A percentile compares a stretch with the other conserved stretches of the same genome.
Evolutionary conservation across 2,888 invertebrate species (phyloP).

Genomic region (Agrilus biguttatus): DNA sequence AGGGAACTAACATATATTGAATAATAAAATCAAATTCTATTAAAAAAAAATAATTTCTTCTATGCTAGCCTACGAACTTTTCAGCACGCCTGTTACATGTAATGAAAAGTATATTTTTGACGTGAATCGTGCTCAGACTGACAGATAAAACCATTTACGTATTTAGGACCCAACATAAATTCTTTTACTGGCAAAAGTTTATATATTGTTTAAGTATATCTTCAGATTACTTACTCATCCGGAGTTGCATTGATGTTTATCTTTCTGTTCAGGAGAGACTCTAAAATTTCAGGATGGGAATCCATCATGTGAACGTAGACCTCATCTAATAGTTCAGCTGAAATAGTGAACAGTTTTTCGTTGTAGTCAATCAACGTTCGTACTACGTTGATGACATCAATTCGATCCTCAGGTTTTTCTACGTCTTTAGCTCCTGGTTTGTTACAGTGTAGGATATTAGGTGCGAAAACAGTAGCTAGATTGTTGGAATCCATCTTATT

Average conservation of each 20-base stretch:
- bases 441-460: conserved; percentile 76
- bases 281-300: conserved; percentile 66
- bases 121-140: too few species aligned
- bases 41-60: too few species aligned
- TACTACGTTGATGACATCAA: conserved; percentile 83
- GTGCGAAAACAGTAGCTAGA: conserved; percentile 86
- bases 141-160: too few species aligned
- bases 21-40: too few species aligned
- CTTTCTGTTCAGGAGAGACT: conserved; percentile 41
- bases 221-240: conserved; percentile 29
- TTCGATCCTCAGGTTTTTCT: conserved; percentile 64
- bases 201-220: too few species aligned
- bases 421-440: conserved; percentile 36
- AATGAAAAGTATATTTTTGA: too few species aligned
- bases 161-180: too few species aligned
- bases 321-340: conserved; percentile 72
- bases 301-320: conserved; percentile 78
- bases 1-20: too few species aligned
- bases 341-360: conserved; percentile 57
- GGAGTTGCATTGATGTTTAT: conserved; percentile 25
- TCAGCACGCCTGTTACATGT: too few species aligned
- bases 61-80: too few species aligned
- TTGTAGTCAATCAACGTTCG: conserved; percentile 61
- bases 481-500: conserved; percentile 93
- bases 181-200: too few species aligned